phyloP scores from a whole-genome alignment of 2,888 invertebrate species.

The Limnephilus marmoratus region DNA sequence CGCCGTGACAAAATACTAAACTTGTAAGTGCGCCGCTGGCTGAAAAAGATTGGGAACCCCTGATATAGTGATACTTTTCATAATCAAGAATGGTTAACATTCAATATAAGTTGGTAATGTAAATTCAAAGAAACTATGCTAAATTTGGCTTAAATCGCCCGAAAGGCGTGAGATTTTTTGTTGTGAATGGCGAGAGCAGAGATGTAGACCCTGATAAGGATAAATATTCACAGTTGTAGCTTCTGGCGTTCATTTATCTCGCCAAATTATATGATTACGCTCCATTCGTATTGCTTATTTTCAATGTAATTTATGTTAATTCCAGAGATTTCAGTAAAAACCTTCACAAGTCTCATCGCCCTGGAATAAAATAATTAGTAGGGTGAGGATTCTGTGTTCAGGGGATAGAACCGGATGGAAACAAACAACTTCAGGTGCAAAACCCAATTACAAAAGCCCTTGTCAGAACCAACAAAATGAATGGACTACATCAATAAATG shows the following conservation, averaged over 20 bases:
- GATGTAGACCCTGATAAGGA: not conserved
- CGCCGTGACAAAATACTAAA: too few relatives aligned
- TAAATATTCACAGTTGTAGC: not conserved
- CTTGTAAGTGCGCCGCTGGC: too few relatives aligned
- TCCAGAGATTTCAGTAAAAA: not conserved
- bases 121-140: not conserved
- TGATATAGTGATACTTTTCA: too few relatives aligned
- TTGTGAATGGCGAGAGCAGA: not conserved
- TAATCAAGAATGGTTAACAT: too few relatives aligned
- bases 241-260: not conserved
- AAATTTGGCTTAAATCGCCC: not conserved
- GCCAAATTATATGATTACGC: not conserved
- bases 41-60: too few relatives aligned
- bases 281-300: not conserved
- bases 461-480: constrained; percentile 17
- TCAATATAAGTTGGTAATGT: too few relatives aligned
- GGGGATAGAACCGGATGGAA: not conserved
- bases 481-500: constrained; percentile 44
- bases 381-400: not conserved
- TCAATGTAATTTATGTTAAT: not conserved
- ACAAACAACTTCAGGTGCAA: constrained; percentile 36
- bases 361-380: not conserved
- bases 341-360: not conserved
- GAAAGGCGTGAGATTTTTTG: not conserved
- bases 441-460: not conserved